A percentile compares a stretch with the other conserved stretches of the same genome.
Conservation (phyloP, 2,113 vertebrate species). For the Dasyprocta punctata region DNA sequence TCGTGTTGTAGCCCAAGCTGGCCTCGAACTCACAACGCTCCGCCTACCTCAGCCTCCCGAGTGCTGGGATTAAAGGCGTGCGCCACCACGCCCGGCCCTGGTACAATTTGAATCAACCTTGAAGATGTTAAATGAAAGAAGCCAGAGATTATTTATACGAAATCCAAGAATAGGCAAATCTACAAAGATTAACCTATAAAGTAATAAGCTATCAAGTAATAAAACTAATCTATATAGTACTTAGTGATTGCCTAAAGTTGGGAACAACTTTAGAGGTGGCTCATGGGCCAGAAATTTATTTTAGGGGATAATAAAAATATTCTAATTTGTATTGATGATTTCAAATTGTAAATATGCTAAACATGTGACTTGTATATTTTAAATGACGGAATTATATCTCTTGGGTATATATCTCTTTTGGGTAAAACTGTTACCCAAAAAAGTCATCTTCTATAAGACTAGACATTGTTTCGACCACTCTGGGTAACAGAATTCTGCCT, state of each 20-base stretch:
- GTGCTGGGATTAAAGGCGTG: too few species aligned
- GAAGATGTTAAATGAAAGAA: conserved; percentile 18
- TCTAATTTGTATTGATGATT: background rate
- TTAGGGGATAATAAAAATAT: background rate
- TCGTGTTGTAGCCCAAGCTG: too few species aligned
- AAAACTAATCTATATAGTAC: background rate
- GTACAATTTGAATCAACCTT: background rate
- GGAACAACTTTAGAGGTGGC: background rate
- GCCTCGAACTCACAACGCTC: too few species aligned
- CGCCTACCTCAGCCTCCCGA: too few species aligned
- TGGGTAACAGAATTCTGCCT: background rate
- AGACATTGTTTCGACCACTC: conserved; percentile 5
- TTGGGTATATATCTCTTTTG: too few species aligned
- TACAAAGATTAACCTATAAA: background rate
- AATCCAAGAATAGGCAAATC: background rate
- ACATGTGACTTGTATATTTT: background rate
- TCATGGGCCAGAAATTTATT: background rate
- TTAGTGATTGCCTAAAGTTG: background rate
- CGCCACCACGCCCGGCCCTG: too few species aligned
- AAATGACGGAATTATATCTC: background rate
- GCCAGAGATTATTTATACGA: background rate
- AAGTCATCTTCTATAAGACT: background rate
- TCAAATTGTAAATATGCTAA: background rate
- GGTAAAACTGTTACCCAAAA: background rate
- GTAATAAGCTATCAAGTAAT: background rate